These are phyloP conservation scores for Chymomyza fuscimana DNA, from an alignment of 2,888 invertebrate genomes.

Conservation along the genomic window DNA sequence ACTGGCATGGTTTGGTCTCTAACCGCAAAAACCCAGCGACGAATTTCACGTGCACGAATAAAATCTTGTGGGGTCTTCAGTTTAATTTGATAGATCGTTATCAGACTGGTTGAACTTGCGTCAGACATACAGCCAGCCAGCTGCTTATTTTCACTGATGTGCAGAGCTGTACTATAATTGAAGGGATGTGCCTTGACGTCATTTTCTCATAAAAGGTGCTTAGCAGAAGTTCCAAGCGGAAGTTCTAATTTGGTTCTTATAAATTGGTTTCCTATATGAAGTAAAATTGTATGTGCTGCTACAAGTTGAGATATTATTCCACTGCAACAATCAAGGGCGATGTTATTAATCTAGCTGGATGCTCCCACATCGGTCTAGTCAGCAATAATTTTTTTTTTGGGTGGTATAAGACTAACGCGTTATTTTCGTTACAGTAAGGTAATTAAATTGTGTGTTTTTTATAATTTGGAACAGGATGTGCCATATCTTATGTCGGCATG, in stretches of 20 bases:
- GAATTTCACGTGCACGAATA: neutral
- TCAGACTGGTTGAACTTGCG: neutral
- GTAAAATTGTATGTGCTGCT: neutral
- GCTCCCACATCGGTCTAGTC: too few relatives aligned
- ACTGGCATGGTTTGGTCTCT: neutral
- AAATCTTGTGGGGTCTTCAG: neutral
- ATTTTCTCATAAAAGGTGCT: neutral
- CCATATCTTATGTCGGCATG: too few relatives aligned
- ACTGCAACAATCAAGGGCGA: neutral
- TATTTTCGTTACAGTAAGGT: too few relatives aligned
- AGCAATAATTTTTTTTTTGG: too few relatives aligned
- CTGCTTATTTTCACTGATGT: neutral
- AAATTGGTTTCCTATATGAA: neutral
- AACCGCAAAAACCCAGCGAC: neutral
- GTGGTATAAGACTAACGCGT: too few relatives aligned
- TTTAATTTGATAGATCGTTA: conserved; percentile 1
- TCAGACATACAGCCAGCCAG: neutral
- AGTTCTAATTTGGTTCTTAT: neutral
- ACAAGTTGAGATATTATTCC: too few relatives aligned
- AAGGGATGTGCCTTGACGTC: neutral
- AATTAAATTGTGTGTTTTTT: too few relatives aligned
- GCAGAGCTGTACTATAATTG: neutral
- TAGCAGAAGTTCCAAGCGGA: neutral
- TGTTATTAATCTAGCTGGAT: too few relatives aligned
- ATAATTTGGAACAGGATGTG: too few relatives aligned